Evolutionary conservation across 1,140 invertebrate genomes (phyloP), one percentile per base, ranked within the genome.

Genomic region (Drosophila triauraria): DNA sequence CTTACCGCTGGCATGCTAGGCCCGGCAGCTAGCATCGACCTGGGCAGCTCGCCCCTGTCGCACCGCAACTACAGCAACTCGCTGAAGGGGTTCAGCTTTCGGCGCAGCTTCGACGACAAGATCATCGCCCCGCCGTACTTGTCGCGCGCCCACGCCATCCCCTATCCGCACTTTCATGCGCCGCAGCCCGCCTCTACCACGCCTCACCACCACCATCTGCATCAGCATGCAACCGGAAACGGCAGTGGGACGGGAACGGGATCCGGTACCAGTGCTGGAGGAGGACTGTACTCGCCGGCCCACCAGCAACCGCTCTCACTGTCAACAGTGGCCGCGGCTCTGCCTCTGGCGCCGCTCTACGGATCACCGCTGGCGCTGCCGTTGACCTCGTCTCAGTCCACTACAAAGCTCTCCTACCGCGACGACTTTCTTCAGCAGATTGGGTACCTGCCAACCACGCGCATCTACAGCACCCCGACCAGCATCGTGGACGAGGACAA

Each of bases 341-440:
- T 71, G 54, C 75, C 76, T 10, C 64, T 69, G 32, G 54, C 74
- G 20, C 75, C 77, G 25, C 64, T 78, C 10, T 84, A 74, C 47
- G 75, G 75, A 17, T 79, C 80, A 30, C 77, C 82, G 17, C 70
- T 92, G 32, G 57, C 75, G 30, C 50, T 78, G 60, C 82, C 82
- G 43, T 71, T 92, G 27, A 92, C 82, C 30, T 90, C 91, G 13
- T 92, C 91, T 38, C 91, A 92, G 65, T 92, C 91, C 27, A 91
- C 91, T 40, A 91, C 91, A n/a, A 92, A 92, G 67, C 80, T 92
- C 48, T 92, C 91, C 47, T 92, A 91, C 63, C 85, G 91, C 40
- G 91, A 92, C 57, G 91, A 92, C 50, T 92, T 92, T 67, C 78
- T 92, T 10, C 91, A 92, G 75, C 91, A 92, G 83, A 92, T 92